These are phyloP conservation scores for Oikopleura vanhoeffeni DNA, from an alignment of 23 tunicate species.

Conservation along the genomic window DNA sequence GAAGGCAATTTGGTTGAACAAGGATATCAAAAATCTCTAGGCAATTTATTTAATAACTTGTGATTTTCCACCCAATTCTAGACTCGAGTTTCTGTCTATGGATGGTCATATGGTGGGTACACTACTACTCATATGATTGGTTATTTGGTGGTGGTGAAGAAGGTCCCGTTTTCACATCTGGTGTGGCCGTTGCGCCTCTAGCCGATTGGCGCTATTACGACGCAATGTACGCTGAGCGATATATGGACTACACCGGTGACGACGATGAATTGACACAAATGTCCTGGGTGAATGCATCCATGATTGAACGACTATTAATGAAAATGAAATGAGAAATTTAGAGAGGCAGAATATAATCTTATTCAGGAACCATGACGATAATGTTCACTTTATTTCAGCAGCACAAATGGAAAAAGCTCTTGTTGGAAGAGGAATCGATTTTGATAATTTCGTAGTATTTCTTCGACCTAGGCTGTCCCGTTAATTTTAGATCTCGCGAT, in stretches of 20 bases:
- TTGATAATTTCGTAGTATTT: slow-evolving; percentile 70
- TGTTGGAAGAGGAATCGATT: slow-evolving; percentile 69
- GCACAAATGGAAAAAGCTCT: slow-evolving; percentile 94
- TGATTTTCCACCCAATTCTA: too few relatives aligned
- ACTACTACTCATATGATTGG: slow-evolving; percentile 36
- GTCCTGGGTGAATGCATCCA: slow-evolving; percentile 40
- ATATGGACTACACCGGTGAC: slow-evolving; percentile 33
- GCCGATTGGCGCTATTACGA: slow-evolving; percentile 78
- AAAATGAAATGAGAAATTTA: slow-evolving; percentile 44
- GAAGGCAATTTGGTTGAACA: too few relatives aligned
- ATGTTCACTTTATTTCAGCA: slow-evolving; percentile 82
- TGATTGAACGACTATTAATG: slow-evolving; percentile 27
- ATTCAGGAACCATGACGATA: slow-evolving; percentile 97
- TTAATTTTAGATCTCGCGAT: not conserved
- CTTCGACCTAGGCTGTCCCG: not conserved
- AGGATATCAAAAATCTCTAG: too few relatives aligned
- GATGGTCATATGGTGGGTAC: slow-evolving; percentile 75
- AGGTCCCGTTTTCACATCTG: slow-evolving; percentile 29
- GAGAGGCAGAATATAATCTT: slow-evolving; percentile 26
- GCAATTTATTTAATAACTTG: too few relatives aligned
- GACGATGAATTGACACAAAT: slow-evolving; percentile 38
- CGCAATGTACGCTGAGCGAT: slow-evolving; percentile 98
- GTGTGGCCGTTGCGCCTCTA: slow-evolving; percentile 78
- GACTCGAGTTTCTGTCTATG: not conserved
- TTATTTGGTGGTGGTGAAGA: slow-evolving; percentile 10